Evolutionary conservation across 2,113 vertebrate genomes (phyloP).

Genomic region (Tretioscincus oriximinensis): DNA sequence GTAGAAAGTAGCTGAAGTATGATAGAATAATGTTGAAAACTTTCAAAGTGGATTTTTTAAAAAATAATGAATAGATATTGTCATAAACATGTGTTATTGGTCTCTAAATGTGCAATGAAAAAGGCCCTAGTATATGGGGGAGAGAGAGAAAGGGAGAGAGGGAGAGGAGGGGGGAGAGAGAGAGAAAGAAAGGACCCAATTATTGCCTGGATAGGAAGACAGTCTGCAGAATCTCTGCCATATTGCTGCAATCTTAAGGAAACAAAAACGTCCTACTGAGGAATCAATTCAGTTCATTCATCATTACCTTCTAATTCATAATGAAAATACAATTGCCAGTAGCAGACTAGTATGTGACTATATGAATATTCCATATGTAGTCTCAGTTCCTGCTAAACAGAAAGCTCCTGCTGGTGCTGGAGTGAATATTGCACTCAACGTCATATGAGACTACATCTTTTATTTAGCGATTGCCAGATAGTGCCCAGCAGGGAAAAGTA

Average conservation of each 20-base stretch:
- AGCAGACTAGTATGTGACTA: not conserved
- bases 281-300: conserved; percentile 26
- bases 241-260: conserved; percentile 20
- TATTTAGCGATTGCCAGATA: conserved; percentile 51
- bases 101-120: not conserved
- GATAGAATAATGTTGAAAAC: not conserved
- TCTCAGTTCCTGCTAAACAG: not conserved
- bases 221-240: not conserved
- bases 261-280: conserved; percentile 4
- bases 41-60: not conserved
- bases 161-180: no score
- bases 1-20: not conserved
- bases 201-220: not conserved
- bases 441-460: conserved; percentile 40
- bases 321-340: conserved; percentile 6
- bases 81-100: not conserved
- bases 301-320: conserved; percentile 35
- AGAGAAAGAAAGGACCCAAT: not conserved
- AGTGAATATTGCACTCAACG: conserved; percentile 29
- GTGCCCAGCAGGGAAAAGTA: conserved; percentile 24
- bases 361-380: not conserved
- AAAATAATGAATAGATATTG: not conserved
- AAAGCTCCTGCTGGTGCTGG: conserved; percentile 37
- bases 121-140: not conserved
- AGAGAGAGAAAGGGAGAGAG: no score